These are phyloP conservation scores for Acanthiza pusilla DNA, from an alignment of 2,797 vertebrate genomes.

Conservation along the genomic window DNA sequence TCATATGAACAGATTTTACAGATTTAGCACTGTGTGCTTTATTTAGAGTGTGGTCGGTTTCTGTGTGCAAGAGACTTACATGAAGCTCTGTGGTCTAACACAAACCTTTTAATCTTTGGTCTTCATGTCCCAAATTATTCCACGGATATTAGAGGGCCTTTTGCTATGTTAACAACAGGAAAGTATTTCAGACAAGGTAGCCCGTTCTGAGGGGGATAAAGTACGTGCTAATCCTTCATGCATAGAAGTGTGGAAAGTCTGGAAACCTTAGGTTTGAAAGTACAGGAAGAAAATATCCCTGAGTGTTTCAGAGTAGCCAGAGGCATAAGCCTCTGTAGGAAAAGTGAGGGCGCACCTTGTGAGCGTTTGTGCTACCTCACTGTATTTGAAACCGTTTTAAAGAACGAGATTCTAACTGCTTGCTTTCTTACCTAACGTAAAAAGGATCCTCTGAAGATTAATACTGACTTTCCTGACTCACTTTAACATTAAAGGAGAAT, in stretches of 20 bases:
- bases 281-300: background rate
- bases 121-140: background rate
- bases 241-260: background rate
- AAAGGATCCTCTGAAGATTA: background rate
- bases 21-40: background rate
- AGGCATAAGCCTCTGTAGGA: background rate
- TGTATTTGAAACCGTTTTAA: background rate
- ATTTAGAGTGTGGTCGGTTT: background rate
- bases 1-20: background rate
- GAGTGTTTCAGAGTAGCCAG: background rate
- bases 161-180: background rate
- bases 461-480: background rate
- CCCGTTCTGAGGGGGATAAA: background rate
- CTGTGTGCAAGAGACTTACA: background rate
- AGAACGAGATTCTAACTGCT: background rate
- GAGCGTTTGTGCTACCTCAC: constrained; percentile 27
- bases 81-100: background rate
- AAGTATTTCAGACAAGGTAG: background rate
- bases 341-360: background rate
- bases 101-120: background rate
- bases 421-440: background rate
- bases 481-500: background rate
- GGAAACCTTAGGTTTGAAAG: background rate
- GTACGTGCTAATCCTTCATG: background rate
- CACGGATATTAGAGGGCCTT: background rate